phyloP scores from a whole-genome alignment of 2,797 vertebrate species.

The Phrynocephalus vlangalii region DNA sequence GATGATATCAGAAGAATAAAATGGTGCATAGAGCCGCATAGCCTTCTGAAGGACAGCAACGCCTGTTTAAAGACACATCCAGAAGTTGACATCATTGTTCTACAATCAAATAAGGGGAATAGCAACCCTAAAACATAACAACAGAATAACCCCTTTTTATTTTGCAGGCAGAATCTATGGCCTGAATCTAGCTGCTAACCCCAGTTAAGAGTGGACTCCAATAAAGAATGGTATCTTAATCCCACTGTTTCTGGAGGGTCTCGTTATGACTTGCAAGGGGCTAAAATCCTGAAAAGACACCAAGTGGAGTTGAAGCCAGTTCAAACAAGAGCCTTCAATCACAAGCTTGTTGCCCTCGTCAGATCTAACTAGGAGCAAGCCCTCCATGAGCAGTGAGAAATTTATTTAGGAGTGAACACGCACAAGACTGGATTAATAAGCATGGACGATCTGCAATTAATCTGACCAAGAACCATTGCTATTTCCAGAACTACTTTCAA shows the following conservation, averaged over 20 bases:
- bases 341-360: too few relatives aligned
- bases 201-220: too few relatives aligned
- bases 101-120: too few relatives aligned
- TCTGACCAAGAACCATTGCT: neutral
- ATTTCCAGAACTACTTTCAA: neutral
- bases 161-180: neutral
- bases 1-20: constrained; percentile 97
- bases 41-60: constrained; percentile 90
- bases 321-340: too few relatives aligned
- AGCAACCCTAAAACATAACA: neutral
- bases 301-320: too few relatives aligned
- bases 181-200: neutral
- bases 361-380: too few relatives aligned
- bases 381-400: neutral
- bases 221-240: too few relatives aligned
- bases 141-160: neutral
- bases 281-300: too few relatives aligned
- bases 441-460: neutral
- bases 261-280: too few relatives aligned
- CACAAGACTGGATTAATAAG: neutral
- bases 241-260: too few relatives aligned
- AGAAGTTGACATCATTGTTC: neutral
- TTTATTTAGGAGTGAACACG: neutral
- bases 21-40: constrained; percentile 92
- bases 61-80: constrained; percentile 73